Conservation (phyloP, 2,888 invertebrate species). For the Parnassius glacialis region DNA sequence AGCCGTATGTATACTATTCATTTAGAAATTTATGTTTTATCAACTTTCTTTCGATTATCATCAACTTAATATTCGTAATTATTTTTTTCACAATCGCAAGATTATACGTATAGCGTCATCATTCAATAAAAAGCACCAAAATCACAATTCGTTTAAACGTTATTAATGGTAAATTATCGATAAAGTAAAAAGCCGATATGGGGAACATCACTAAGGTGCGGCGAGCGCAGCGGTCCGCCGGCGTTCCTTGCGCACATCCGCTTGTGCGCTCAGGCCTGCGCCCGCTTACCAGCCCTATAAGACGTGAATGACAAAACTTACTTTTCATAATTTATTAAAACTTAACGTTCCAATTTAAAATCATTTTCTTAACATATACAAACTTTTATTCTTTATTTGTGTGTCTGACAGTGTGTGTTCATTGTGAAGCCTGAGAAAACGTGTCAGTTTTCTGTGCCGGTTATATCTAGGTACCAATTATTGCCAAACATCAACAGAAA, state of each 20-base stretch:
- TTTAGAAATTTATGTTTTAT: no score
- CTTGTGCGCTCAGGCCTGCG: conserved; percentile 69
- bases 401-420: conserved; percentile 4
- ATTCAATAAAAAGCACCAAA: neutral
- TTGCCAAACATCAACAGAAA: conserved; percentile 37
- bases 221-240: conserved; percentile 64
- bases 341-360: conserved; percentile 26
- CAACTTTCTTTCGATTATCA: no score
- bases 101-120: no score
- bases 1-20: no score
- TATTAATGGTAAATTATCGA: conserved; percentile 35
- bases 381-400: conserved; percentile 23
- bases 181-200: conserved; percentile 44
- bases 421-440: conserved; percentile 27
- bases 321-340: conserved; percentile 5
- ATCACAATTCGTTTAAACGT: neutral
- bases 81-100: no score
- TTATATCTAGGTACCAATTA: conserved; percentile 32
- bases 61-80: no score
- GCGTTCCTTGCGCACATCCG: conserved; percentile 73
- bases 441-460: conserved; percentile 38
- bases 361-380: conserved; percentile 29
- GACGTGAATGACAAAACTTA: conserved; percentile 24
- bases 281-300: conserved; percentile 49
- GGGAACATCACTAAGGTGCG: conserved; percentile 35